A percentile compares a stretch with the other conserved stretches of the same genome.
These are phyloP conservation scores for Plemyria rubiginata DNA, from an alignment of 2,888 invertebrate genomes.

Conservation along the genomic window DNA sequence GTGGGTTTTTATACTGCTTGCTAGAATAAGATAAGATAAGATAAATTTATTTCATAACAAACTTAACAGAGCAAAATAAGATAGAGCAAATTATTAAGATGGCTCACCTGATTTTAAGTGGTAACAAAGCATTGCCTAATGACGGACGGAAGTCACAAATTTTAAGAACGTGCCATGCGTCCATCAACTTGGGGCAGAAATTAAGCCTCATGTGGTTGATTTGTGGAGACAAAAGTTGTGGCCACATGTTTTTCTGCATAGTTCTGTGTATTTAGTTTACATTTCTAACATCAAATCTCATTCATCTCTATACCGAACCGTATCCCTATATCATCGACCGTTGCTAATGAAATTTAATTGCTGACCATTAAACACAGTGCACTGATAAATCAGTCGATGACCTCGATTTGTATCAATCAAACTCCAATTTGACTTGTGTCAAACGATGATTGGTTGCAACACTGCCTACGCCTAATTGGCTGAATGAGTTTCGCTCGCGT, in stretches of 20 bases:
- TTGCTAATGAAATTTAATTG: slow-evolving; percentile 63
- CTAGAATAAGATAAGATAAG: too few species aligned
- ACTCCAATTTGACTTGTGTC: slow-evolving; percentile 80
- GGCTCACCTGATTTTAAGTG: too few species aligned
- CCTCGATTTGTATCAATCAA: slow-evolving; percentile 81
- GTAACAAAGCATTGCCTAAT: too few species aligned
- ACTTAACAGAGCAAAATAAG: too few species aligned
- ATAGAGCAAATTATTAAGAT: too few species aligned
- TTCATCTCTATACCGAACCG: slow-evolving; percentile 26
- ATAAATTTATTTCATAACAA: too few species aligned
- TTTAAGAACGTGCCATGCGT: too few species aligned
- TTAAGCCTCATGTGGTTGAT: too few species aligned
- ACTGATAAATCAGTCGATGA: slow-evolving; percentile 77
- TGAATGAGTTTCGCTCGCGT: slow-evolving; percentile 76
- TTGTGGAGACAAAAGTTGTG: too few species aligned
- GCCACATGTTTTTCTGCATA: neutral
- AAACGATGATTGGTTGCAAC: slow-evolving; percentile 83
- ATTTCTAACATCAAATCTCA: slow-evolving; percentile 3
- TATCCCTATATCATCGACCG: slow-evolving; percentile 35
- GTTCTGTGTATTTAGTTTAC: neutral
- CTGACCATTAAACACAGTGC: slow-evolving; percentile 53
- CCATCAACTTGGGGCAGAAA: too few species aligned
- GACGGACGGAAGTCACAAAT: too few species aligned
- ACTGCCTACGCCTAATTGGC: slow-evolving; percentile 76
- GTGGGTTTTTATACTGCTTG: slow-evolving; percentile 37